Base-by-base conservation (phyloP, 2,888 invertebrate species). In the Melanostoma scalare region DNA sequence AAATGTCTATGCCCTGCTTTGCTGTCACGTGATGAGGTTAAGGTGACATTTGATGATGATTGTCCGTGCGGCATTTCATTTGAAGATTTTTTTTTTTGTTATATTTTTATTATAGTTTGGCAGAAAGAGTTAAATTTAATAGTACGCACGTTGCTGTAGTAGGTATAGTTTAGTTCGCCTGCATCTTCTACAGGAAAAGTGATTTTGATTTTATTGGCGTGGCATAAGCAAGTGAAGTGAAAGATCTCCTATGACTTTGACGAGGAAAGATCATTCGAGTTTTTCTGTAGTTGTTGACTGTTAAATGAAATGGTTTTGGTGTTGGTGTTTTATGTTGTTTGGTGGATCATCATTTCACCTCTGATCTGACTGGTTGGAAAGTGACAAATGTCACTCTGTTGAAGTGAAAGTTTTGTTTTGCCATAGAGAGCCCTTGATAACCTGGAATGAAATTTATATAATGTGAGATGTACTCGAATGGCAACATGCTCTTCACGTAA, bases 21-120 rank as follows among this genome's bases (percentile, higher is more conserved):
- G 46, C 74, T 60, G 71, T 82, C 84, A 79, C 84, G 84, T 84
- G 84, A 79, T 55, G 69, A 67, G 79, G 79, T 84, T 56, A 78
- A 84, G 78, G 84, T 84, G 84, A 84, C 79, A 75, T 71, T 79
- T 84, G 79, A 79, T 78, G 68, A 74, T 78, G 74, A 79, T 79
- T 74, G 78, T 73, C 82, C 82, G 69, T 48, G 80, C 74, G 80
- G 80, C 55, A 31, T 78, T 73, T 74, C 63, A 77, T 81, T 81
- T 81, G 76, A 81, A 81, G 77, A 71, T 72, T 65, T 20, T 31
- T 63, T 1, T 63, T 61, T 44, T 46, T 20, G 44, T 55, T 33
- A 9, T 33, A 3, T 56, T 9, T 38, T 31, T 6, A 4, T 40
- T 30, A 20, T 82, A 82, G 72, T 63, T 82, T 78, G 73, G 48